These are phyloP conservation scores for Rhinoptilus africanus DNA, from an alignment of 2,113 vertebrate genomes.

Conservation along the genomic window DNA sequence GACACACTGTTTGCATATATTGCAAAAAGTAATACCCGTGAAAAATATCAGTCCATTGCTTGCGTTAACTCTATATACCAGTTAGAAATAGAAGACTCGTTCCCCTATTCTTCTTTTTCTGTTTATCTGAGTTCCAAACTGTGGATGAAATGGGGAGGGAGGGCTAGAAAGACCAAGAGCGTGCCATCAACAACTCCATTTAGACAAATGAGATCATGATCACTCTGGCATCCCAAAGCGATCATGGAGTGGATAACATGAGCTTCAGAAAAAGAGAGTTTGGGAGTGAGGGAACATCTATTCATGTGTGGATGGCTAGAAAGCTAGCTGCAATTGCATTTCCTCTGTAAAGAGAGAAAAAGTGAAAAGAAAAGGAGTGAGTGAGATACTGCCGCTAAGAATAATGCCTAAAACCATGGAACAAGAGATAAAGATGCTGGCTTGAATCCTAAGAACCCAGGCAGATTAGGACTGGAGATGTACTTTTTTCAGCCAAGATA, in stretches of 20 bases:
- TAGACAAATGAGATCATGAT: background rate
- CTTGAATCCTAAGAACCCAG: background rate
- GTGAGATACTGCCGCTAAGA: background rate
- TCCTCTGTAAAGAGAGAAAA: background rate
- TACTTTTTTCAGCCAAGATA: background rate
- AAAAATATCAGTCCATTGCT: background rate
- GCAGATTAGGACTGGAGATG: background rate
- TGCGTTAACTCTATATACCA: background rate
- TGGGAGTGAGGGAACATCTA: background rate
- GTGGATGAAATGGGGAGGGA: background rate
- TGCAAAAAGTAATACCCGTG: slow-evolving; percentile 1
- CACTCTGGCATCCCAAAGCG: background rate
- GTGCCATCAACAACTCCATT: background rate
- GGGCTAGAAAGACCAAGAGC: background rate
- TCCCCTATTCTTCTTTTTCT: background rate
- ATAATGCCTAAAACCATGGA: background rate
- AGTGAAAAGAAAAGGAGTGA: background rate
- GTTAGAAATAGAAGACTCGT: slow-evolving; percentile 27
- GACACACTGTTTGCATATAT: background rate
- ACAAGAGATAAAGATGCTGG: background rate
- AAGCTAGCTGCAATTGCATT: background rate
- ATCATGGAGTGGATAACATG: background rate
- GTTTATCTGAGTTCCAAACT: background rate
- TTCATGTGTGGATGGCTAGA: accelerated
- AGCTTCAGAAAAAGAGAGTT: background rate